Conservation (phyloP, 2,797 vertebrate species). For the Cygnus olor region DNA sequence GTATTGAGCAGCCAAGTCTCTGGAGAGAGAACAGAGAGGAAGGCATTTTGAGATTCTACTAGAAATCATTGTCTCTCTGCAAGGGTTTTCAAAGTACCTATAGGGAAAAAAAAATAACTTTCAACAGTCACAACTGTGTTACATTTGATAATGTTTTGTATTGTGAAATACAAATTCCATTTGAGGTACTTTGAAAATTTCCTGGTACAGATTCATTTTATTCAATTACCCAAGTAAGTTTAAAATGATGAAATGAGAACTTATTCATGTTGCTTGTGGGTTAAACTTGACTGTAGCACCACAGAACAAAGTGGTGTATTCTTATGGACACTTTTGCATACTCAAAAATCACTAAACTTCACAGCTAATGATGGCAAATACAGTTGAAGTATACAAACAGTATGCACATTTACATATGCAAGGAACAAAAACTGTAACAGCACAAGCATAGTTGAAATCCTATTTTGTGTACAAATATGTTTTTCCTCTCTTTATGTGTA, state of each 20-base stretch:
- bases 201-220: not conserved
- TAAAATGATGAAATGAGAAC: constrained; percentile 34
- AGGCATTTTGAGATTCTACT: constrained; percentile 28
- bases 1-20: not conserved
- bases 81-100: not conserved
- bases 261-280: not conserved
- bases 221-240: constrained; percentile 5
- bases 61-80: constrained; percentile 32
- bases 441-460: not conserved
- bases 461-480: not conserved
- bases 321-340: not conserved
- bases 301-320: not conserved
- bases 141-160: not conserved
- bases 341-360: constrained; percentile 1
- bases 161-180: constrained; percentile 44
- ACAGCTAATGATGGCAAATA: not conserved
- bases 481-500: not conserved
- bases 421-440: not conserved
- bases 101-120: not conserved
- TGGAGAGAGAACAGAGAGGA: not conserved
- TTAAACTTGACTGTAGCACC: not conserved
- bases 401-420: not conserved
- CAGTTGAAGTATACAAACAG: not conserved
- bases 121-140: constrained; percentile 18
- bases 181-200: constrained; percentile 33